Percentiles rank a stretch among this genome's conserved stretches.
phyloP scores from a whole-genome alignment of 2,797 vertebrate genomes.

The Scarus forsteni region DNA sequence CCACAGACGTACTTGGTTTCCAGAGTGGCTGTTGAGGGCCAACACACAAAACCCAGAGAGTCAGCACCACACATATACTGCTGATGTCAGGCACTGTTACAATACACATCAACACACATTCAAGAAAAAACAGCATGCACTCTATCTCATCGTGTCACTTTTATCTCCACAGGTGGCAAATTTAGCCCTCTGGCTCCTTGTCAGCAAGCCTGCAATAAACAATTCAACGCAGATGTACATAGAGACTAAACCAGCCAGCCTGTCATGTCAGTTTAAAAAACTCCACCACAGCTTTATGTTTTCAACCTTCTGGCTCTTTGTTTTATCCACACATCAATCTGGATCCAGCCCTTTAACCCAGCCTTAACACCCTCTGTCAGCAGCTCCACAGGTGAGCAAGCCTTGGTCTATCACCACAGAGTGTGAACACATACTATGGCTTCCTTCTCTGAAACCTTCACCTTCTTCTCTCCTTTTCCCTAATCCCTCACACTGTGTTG shows the following conservation, averaged over 20 bases:
- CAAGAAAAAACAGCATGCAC: constrained; percentile 14
- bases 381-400: constrained; percentile 70
- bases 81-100: constrained; percentile 72
- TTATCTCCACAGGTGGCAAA: constrained; percentile 78
- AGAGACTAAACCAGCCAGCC: constrained; percentile 16
- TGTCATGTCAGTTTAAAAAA: constrained; percentile 35
- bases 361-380: constrained; percentile 54
- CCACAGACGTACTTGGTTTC: constrained; percentile 27
- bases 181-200: constrained; percentile 56
- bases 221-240: constrained; percentile 49
- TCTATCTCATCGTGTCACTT: constrained; percentile 74
- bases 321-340: constrained; percentile 27
- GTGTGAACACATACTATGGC: constrained; percentile 11
- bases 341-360: constrained; percentile 18
- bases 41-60: constrained; percentile 46
- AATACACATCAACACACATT: constrained; percentile 33
- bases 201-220: constrained; percentile 65
- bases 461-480: constrained; percentile 9
- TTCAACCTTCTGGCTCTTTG: constrained; percentile 29
- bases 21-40: constrained; percentile 40
- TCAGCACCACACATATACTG: constrained; percentile 67
- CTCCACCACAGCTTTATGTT: constrained; percentile 22
- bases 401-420: constrained; percentile 31
- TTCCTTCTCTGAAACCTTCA: not conserved
- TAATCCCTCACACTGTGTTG: constrained; percentile 4